Percentiles rank a stretch among this genome's conserved stretches.
Evolutionary conservation across 2,797 vertebrate species (phyloP).

Genomic region (Sebastes matsubarae): DNA sequence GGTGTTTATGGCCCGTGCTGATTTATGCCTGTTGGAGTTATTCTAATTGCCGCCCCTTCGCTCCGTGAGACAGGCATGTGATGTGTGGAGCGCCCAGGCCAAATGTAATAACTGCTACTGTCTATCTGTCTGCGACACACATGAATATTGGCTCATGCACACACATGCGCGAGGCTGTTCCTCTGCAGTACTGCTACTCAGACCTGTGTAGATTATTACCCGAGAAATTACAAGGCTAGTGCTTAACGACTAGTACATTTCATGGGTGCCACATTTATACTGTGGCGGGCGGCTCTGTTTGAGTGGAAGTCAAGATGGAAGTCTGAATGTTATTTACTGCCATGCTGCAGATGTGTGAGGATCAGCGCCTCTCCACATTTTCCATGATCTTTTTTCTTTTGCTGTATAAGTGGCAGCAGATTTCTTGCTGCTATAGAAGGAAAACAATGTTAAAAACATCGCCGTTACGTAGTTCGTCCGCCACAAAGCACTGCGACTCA

Average conservation of each 20-base stretch:
- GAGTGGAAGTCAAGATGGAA: not conserved
- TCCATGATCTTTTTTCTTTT: not conserved
- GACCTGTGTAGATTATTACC: constrained; percentile 19
- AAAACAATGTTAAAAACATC: not conserved
- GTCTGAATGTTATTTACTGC: constrained; percentile 30
- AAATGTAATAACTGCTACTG: constrained; percentile 31
- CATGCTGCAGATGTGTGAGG: constrained; percentile 13
- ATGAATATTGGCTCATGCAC: not conserved
- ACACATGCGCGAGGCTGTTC: not conserved
- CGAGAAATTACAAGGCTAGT: constrained; percentile 33
- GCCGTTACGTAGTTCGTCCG: not conserved
- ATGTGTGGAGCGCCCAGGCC: constrained; percentile 26
- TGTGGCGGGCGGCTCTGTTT: not conserved
- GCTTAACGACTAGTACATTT: constrained; percentile 39
- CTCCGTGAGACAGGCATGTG: constrained; percentile 28
- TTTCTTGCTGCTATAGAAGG: not conserved
- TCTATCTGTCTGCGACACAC: constrained; percentile 18
- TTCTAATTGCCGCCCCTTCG: constrained; percentile 44
- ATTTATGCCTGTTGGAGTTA: constrained; percentile 45
- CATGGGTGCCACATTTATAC: constrained; percentile 31
- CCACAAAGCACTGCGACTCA: not conserved
- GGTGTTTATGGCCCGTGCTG: constrained; percentile 47
- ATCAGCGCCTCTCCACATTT: constrained; percentile 5
- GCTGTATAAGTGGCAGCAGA: not conserved
- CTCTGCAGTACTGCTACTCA: constrained; percentile 7